These are phyloP conservation scores for Sterrhoptilus dennistouni DNA, from an alignment of 2,113 vertebrate genomes.

Conservation along the genomic window DNA sequence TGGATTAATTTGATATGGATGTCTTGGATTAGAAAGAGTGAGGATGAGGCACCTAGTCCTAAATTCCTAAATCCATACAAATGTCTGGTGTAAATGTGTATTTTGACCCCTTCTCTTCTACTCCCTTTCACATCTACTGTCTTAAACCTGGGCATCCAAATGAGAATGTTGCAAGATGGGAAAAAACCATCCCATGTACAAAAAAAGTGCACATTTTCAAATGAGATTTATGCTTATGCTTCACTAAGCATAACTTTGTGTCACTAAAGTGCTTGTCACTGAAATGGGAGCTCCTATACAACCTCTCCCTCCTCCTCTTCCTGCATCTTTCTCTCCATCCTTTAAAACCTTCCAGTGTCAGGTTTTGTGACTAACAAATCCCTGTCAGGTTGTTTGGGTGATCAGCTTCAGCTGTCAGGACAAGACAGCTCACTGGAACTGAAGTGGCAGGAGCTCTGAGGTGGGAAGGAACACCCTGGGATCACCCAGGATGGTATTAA, in stretches of 20 bases:
- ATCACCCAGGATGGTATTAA: neutral
- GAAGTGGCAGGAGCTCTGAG: neutral
- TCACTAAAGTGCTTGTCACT: neutral
- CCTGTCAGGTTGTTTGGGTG: neutral
- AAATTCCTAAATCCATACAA: neutral
- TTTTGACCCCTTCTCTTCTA: neutral
- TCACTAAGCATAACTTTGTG: neutral
- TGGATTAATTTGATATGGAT: neutral
- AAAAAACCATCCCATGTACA: neutral
- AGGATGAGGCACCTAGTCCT: neutral
- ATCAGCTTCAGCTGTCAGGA: neutral
- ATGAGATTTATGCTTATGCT: neutral
- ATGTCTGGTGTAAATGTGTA: neutral
- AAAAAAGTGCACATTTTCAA: neutral
- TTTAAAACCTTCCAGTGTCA: neutral
- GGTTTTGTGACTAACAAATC: neutral
- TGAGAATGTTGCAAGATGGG: neutral
- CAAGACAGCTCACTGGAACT: neutral
- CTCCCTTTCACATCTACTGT: neutral
- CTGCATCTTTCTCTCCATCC: neutral
- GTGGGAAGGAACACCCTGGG: neutral
- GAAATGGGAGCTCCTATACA: neutral
- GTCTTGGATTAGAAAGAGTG: neutral
- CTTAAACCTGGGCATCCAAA: neutral
- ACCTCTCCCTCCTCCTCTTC: neutral